phyloP scores from a whole-genome alignment of 2,113 vertebrate species.

The Tychaedon coryphoeus region DNA sequence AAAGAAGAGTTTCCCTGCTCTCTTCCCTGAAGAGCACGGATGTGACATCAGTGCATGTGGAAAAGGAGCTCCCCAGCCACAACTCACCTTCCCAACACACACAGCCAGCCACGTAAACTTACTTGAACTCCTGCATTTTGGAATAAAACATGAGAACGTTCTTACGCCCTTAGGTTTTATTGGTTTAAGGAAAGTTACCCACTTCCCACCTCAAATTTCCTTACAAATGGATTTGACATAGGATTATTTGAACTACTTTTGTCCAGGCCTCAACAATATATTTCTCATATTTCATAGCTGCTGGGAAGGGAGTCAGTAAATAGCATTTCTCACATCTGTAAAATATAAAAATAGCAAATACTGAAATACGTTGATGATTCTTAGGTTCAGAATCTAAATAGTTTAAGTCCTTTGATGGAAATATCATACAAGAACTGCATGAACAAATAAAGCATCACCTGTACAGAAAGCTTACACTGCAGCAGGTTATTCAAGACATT shows the following conservation, averaged over 20 bases:
- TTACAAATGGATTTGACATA: neutral
- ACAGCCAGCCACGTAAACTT: rapidly evolving
- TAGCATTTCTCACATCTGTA: neutral
- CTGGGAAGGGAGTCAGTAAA: neutral
- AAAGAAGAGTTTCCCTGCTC: neutral
- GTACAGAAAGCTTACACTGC: neutral
- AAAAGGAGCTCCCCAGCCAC: neutral
- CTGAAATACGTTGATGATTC: neutral
- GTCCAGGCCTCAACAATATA: neutral
- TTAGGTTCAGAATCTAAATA: neutral
- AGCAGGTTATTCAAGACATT: neutral
- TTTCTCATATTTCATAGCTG: neutral
- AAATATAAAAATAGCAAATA: neutral
- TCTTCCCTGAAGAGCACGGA: neutral
- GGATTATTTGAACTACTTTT: neutral
- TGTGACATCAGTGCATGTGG: too few relatives aligned
- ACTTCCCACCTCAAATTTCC: neutral
- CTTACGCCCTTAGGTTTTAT: rapidly evolving
- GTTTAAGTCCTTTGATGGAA: neutral
- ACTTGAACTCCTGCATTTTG: neutral
- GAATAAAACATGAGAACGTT: neutral
- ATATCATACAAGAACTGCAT: neutral
- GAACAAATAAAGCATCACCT: neutral
- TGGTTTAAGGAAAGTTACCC: neutral
- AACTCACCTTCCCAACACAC: neutral